phyloP scores from a whole-genome alignment of 1,140 invertebrate species.

The Drosophila bocqueti region DNA sequence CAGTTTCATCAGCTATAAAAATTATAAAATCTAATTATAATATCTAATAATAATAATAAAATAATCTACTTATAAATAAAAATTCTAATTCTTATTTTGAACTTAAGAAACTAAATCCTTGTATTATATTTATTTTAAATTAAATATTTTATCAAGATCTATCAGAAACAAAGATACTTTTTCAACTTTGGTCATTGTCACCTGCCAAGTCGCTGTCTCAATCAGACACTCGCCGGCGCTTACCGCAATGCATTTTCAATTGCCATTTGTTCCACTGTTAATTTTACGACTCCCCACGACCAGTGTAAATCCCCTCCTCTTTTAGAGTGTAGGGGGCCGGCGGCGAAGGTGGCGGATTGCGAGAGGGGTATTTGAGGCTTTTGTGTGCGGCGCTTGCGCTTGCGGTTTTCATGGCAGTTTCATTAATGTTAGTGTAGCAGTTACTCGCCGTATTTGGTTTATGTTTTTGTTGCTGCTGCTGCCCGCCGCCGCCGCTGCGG shows the following conservation, averaged over 20 bases:
- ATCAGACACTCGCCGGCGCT: constrained; percentile 2
- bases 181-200: constrained; percentile 31
- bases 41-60: too few relatives aligned
- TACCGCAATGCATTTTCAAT: constrained; percentile 54
- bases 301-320: constrained; percentile 40
- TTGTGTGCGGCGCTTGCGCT: constrained; percentile 44
- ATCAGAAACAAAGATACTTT: not conserved
- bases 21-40: too few relatives aligned
- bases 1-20: too few relatives aligned
- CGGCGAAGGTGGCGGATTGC: not conserved
- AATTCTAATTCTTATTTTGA: too few relatives aligned
- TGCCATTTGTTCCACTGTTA: constrained; percentile 58
- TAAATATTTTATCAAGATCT: constrained; percentile 2
- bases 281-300: constrained; percentile 51
- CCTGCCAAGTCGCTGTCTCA: constrained; percentile 25
- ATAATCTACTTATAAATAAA: too few relatives aligned
- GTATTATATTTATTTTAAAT: too few relatives aligned
- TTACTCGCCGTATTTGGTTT: constrained; percentile 25
- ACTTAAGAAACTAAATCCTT: not conserved
- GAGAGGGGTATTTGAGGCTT: constrained; percentile 13
- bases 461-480: constrained; percentile 47
- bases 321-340: not conserved
- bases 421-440: constrained; percentile 67
- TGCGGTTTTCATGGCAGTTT: constrained; percentile 64
- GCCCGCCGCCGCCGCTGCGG: constrained; percentile 28